A percentile compares a stretch with the other conserved stretches of the same genome.
phyloP scores from a whole-genome alignment of 1,140 invertebrate genomes.

The Gonioctena quinquepunctata region DNA sequence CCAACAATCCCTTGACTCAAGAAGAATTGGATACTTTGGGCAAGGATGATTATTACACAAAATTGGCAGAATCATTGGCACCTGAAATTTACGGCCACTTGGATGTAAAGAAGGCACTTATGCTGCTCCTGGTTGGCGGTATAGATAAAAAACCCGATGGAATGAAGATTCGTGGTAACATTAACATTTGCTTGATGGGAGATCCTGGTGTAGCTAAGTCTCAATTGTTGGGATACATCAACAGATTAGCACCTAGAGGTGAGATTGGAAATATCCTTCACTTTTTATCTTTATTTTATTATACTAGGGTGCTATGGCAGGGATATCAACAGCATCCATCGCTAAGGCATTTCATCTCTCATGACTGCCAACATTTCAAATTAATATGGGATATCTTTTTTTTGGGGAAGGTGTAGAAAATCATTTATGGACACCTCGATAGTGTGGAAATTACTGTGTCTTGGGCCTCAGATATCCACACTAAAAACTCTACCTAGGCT shows the following conservation, averaged over 20 bases:
- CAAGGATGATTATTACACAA: conserved; percentile 90
- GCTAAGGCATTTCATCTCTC: not conserved
- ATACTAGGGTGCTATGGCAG: not conserved
- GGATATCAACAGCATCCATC: not conserved
- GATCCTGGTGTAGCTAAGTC: conserved; percentile 99
- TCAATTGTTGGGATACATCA: conserved; percentile 94
- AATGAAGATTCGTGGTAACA: conserved; percentile 88
- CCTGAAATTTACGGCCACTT: conserved; percentile 99
- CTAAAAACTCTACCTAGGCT: too few relatives aligned
- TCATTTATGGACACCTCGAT: too few relatives aligned
- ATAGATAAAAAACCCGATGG: conserved; percentile 88
- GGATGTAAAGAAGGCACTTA: conserved; percentile 96
- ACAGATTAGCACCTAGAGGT: conserved; percentile 87
- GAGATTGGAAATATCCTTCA: conserved; percentile 46
- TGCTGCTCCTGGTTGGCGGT: conserved; percentile 93
- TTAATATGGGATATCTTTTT: not conserved
- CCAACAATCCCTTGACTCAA: conserved; percentile 73
- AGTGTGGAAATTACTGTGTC: too few relatives aligned
- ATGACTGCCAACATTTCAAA: not conserved
- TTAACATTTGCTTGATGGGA: conserved; percentile 99
- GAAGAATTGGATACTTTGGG: conserved; percentile 77
- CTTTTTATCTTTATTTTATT: not conserved
- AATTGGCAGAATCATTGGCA: conserved; percentile 90
- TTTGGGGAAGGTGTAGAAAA: too few relatives aligned
- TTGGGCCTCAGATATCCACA: too few relatives aligned